Evolutionary conservation across 2,113 vertebrate species (phyloP).

Genomic region (Vulpes ferrilata): DNA sequence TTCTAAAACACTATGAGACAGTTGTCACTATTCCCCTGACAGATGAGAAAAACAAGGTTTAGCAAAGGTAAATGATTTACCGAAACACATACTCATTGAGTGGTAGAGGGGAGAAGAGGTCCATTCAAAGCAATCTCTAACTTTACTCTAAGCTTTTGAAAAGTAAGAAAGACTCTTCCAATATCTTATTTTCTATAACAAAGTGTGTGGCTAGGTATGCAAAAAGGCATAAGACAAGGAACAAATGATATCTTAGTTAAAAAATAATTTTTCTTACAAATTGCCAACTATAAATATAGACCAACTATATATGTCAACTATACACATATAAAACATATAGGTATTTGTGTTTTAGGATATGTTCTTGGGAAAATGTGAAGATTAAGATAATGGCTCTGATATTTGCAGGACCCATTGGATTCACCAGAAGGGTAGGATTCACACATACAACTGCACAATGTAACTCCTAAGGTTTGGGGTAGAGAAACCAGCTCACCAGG

Average conservation of each 20-base stretch:
- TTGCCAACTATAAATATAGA: neutral
- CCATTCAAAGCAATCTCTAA: neutral
- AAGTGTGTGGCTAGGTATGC: neutral
- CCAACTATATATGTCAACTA: neutral
- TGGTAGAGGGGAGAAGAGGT: neutral
- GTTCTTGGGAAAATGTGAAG: neutral
- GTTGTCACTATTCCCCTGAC: constrained; percentile 2
- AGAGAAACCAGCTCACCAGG: neutral
- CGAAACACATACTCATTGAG: neutral
- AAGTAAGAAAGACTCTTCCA: neutral
- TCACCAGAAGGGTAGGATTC: neutral
- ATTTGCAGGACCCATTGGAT: neutral
- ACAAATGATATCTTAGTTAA: constrained; percentile 25
- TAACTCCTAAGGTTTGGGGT: neutral
- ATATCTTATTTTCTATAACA: constrained; percentile 19
- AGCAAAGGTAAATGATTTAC: constrained; percentile 3
- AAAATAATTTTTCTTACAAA: constrained; percentile 8
- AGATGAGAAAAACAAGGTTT: constrained; percentile 37
- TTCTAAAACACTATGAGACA: neutral
- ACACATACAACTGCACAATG: no score
- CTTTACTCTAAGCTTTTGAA: neutral
- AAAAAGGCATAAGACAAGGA: neutral
- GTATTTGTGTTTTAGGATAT: neutral
- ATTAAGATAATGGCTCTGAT: neutral
- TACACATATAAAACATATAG: neutral